A percentile compares a stretch with the other conserved stretches of the same genome.
Evolutionary conservation across 2,113 vertebrate species (phyloP).

Genomic region (Chrysochloris asiatica): DNA sequence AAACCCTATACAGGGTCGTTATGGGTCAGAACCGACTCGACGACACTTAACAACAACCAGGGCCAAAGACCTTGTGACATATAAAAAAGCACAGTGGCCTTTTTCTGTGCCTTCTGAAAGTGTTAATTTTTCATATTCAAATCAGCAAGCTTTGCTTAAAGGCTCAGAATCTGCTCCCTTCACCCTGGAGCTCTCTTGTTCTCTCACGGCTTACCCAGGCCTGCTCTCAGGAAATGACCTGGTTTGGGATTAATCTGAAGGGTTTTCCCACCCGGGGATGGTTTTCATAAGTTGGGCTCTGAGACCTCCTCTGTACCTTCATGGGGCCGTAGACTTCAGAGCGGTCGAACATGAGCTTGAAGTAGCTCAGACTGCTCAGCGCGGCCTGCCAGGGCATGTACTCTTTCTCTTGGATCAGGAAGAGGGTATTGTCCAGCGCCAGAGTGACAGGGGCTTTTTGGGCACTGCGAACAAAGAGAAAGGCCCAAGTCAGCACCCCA

Average conservation of each 20-base stretch:
- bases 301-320: conserved; percentile 83
- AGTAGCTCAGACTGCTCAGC: conserved; percentile 87
- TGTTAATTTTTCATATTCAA: not conserved
- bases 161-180: not conserved
- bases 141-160: not conserved
- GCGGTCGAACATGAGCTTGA: conserved; percentile 94
- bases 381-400: conserved; percentile 94
- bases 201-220: not conserved
- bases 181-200: not conserved
- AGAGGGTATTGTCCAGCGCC: conserved; percentile 90
- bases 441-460: conserved; percentile 78
- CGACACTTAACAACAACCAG: no score
- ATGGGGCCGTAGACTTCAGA: conserved; percentile 89
- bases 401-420: conserved; percentile 83
- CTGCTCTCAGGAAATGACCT: not conserved
- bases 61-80: no score
- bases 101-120: not conserved
- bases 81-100: no score
- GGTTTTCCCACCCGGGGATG: not conserved
- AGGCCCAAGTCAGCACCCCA: not conserved
- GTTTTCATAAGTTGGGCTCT: rapidly evolving
- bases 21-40: no score
- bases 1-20: no score
- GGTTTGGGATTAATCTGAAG: rapidly evolving
- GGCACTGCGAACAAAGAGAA: conserved; percentile 84